These are phyloP conservation scores for Trachymyrmex cornetzi DNA, from an alignment of 1,140 invertebrate species.

Conservation along the genomic window DNA sequence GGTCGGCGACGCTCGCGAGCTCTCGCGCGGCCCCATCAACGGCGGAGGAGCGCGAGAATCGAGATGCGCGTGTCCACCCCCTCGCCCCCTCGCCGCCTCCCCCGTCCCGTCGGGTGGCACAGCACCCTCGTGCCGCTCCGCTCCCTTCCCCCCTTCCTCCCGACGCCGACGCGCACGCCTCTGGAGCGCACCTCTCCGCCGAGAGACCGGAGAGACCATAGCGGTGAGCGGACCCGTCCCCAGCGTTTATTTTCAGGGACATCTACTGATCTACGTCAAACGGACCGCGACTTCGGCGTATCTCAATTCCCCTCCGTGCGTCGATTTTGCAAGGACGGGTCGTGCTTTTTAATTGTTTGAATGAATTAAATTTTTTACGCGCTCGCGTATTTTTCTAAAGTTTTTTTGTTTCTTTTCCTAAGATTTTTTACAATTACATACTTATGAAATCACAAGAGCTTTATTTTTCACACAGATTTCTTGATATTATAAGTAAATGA, in stretches of 20 bases:
- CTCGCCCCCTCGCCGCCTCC: not conserved
- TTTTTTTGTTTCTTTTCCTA: not conserved
- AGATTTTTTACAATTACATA: not conserved
- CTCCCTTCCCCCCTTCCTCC: not conserved
- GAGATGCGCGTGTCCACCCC: constrained; percentile 33
- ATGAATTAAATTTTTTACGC: not conserved
- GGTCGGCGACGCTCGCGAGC: constrained; percentile 53
- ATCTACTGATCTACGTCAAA: not conserved
- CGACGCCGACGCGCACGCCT: constrained; percentile 20
- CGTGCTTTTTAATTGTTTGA: not conserved
- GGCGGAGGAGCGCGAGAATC: not conserved
- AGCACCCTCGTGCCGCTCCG: constrained; percentile 1
- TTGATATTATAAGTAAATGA: not conserved
- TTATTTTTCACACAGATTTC: not conserved
- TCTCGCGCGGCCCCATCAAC: constrained; percentile 27
- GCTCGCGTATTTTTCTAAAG: not conserved
- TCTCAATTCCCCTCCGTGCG: not conserved
- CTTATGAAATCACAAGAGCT: not conserved
- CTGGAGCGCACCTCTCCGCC: not conserved
- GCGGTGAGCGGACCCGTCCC: not conserved
- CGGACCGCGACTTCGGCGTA: not conserved
- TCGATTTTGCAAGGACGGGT: not conserved
- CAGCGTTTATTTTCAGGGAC: constrained; percentile 4
- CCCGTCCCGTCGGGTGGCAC: not conserved
- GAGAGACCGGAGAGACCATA: not conserved